A percentile compares a stretch with the other conserved stretches of the same genome.
phyloP scores from a whole-genome alignment of 2,888 invertebrate genomes.

The Agrochola lychnidis region DNA sequence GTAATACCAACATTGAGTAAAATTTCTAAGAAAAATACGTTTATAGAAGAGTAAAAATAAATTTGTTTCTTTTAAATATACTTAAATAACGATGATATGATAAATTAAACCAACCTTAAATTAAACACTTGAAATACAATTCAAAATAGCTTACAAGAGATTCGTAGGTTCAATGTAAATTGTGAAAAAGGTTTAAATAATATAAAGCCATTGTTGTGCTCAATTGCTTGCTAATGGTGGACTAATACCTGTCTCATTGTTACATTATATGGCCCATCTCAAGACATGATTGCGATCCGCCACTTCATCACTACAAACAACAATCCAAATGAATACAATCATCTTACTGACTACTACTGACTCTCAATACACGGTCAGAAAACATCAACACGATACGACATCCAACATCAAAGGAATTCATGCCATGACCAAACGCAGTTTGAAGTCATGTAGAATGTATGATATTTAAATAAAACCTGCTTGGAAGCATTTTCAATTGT shows the following conservation, averaged over 20 bases:
- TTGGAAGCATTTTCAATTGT: conserved; percentile 57
- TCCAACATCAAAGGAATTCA: conserved; percentile 44
- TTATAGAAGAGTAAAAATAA: conserved; percentile 60
- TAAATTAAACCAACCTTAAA: conserved; percentile 44
- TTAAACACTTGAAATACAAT: conserved; percentile 53
- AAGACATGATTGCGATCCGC: not conserved
- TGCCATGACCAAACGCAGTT: conserved; percentile 10
- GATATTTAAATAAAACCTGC: conserved; percentile 37
- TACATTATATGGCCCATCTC: not conserved
- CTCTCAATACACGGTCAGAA: conserved; percentile 54
- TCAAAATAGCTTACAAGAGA: conserved; percentile 58
- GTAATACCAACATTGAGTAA: conserved; percentile 55
- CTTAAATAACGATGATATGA: conserved; percentile 57
- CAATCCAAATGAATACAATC: conserved; percentile 35
- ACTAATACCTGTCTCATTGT: not conserved
- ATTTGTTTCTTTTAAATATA: conserved; percentile 33
- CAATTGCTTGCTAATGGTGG: conserved; percentile 18
- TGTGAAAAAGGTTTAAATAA: conserved; percentile 37
- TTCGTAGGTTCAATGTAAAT: conserved; percentile 37
- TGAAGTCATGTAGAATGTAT: conserved; percentile 10
- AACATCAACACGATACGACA: conserved; percentile 52
- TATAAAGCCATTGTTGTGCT: conserved; percentile 36
- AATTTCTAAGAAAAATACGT: conserved; percentile 58
- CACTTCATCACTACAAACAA: not conserved
- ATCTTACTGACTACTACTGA: conserved; percentile 43